Percentiles rank a stretch among this genome's conserved stretches.
These are phyloP conservation scores for Drosophila antonietae DNA, from an alignment of 2,888 invertebrate genomes.

Conservation along the genomic window DNA sequence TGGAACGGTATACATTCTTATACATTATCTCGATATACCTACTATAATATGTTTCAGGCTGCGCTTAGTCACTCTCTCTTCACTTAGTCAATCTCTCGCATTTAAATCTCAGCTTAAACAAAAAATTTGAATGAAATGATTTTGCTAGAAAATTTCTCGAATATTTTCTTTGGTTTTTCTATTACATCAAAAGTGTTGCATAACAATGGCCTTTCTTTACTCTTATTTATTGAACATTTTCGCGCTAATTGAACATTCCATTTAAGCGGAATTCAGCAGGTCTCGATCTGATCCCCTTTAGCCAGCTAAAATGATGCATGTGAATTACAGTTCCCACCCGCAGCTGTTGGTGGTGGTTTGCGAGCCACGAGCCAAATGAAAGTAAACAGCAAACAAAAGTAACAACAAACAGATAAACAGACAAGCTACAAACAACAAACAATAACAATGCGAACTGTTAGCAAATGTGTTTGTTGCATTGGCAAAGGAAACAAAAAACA, in stretches of 20 bases:
- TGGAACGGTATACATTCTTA: no score
- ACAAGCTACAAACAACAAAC: not conserved
- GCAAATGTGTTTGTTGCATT: conserved; percentile 47
- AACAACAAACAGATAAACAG: conserved; percentile 6
- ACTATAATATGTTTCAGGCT: not conserved
- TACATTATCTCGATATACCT: not conserved
- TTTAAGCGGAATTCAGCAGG: conserved; percentile 46
- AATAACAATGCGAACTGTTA: conserved; percentile 60
- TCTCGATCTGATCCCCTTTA: conserved; percentile 9
- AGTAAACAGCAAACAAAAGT: conserved; percentile 54
- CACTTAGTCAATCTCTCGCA: not conserved
- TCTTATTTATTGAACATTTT: not conserved
- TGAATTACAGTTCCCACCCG: conserved; percentile 11
- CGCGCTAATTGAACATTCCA: conserved; percentile 52
- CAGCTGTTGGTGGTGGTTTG: conserved; percentile 28
- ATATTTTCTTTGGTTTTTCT: not conserved
- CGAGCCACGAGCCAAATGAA: conserved; percentile 76
- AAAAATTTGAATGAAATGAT: no score
- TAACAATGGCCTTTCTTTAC: conserved; percentile 1
- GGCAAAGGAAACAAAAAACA: conserved; percentile 13
- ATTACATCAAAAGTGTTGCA: not conserved
- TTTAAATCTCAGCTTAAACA: not conserved
- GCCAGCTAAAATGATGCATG: conserved; percentile 21
- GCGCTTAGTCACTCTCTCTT: not conserved
- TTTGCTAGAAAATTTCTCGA: not conserved